Conservation (phyloP, 2,888 invertebrate species). For the Phortica magna region DNA sequence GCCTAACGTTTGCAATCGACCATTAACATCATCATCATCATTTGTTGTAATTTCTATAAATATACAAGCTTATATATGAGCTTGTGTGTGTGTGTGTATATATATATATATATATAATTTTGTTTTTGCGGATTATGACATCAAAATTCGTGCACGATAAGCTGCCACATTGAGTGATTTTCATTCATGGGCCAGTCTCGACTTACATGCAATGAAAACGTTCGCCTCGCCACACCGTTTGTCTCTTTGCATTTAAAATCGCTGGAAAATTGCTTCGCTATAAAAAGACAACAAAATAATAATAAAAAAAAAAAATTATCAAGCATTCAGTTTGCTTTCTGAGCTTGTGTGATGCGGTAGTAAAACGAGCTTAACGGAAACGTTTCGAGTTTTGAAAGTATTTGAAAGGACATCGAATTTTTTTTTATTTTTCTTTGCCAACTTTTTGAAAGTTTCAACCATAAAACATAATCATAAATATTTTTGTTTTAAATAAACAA, state of each 20-base stretch:
- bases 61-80: constrained; percentile 43
- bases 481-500: constrained; percentile 50
- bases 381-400: neutral
- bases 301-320: neutral
- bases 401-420: no score
- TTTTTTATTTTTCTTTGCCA: no score
- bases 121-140: constrained; percentile 56
- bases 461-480: no score
- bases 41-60: constrained; percentile 68
- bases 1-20: neutral
- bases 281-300: neutral
- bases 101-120: constrained; percentile 44
- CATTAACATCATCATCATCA: neutral
- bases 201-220: neutral
- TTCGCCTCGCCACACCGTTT: neutral
- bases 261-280: neutral
- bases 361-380: neutral
- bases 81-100: constrained; percentile 16
- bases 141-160: constrained; percentile 61
- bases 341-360: constrained; percentile 16
- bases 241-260: neutral
- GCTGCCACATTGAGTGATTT: neutral
- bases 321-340: constrained; percentile 1
- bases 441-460: no score
- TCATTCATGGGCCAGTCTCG: neutral